Evolutionary conservation across 2,888 invertebrate genomes (phyloP).

Genomic region (Nasonovia ribisnigri): DNA sequence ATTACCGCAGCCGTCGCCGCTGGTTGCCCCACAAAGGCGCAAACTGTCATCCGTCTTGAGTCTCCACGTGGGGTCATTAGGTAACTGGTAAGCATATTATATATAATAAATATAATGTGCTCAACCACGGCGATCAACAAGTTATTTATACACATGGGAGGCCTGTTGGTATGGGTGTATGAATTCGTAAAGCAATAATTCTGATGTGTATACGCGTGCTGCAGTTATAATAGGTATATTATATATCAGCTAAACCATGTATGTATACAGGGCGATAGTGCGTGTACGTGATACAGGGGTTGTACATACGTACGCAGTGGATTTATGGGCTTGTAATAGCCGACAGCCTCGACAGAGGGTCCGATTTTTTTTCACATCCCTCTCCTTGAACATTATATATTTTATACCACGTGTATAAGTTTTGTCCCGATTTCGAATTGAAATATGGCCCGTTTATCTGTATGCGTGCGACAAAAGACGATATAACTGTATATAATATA

Average conservation of each 20-base stretch:
- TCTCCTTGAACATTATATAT: not conserved
- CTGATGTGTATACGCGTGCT: not conserved
- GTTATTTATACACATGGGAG: not conserved
- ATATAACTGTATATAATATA: not conserved
- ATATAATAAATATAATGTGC: not conserved
- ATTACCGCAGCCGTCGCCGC: not conserved
- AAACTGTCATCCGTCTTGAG: not conserved
- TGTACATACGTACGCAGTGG: not conserved
- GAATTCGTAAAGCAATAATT: constrained; percentile 2
- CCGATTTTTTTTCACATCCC: constrained; percentile 43
- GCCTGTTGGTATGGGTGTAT: not conserved
- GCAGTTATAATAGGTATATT: not conserved
- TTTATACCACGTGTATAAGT: constrained; percentile 25
- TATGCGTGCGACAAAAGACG: not conserved
- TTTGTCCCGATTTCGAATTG: constrained; percentile 27
- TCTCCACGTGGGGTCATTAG: not conserved
- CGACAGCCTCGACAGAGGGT: constrained; percentile 60
- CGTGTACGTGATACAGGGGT: constrained; percentile 31
- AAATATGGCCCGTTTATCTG: constrained; percentile 15
- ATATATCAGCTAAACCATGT: not conserved
- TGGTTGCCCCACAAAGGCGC: not conserved
- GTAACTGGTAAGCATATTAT: not conserved
- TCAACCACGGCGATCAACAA: not conserved
- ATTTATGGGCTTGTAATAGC: constrained; percentile 65
- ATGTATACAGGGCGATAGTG: constrained; percentile 29